Evolutionary conservation across 2,888 invertebrate genomes (phyloP).

Genomic region (Hemicrepidius hirtus): DNA sequence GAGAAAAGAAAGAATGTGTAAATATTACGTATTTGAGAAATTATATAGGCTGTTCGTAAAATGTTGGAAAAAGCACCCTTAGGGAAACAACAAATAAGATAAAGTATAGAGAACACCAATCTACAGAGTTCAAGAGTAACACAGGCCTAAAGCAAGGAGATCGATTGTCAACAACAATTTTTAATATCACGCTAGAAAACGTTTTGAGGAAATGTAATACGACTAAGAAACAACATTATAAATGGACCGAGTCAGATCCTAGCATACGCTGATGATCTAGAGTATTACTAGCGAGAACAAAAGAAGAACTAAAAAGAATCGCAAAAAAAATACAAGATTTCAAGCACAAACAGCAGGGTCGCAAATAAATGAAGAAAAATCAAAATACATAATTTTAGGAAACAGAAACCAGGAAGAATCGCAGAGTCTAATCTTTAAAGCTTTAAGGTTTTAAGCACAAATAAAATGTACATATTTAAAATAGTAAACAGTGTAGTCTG

Average conservation of each 20-base stretch:
- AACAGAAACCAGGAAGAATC: constrained; percentile 2
- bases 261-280: background rate
- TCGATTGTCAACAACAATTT: background rate
- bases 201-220: background rate
- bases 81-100: too few relatives aligned
- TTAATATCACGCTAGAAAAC: background rate
- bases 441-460: too few relatives aligned
- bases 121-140: background rate
- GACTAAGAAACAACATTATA: background rate
- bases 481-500: constrained; percentile 2
- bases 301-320: constrained; percentile 3
- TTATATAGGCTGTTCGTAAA: too few relatives aligned
- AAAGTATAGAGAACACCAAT: too few relatives aligned
- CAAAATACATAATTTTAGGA: background rate
- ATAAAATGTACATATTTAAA: background rate
- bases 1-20: too few relatives aligned
- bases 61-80: too few relatives aligned
- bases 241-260: background rate
- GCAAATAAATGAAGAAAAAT: background rate
- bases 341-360: background rate
- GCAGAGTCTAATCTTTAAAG: background rate
- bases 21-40: too few relatives aligned
- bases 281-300: background rate
- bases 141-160: background rate
- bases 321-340: background rate